Base-by-base conservation (phyloP, 2,797 vertebrate genomes). In the Pangasius krempfi region DNA sequence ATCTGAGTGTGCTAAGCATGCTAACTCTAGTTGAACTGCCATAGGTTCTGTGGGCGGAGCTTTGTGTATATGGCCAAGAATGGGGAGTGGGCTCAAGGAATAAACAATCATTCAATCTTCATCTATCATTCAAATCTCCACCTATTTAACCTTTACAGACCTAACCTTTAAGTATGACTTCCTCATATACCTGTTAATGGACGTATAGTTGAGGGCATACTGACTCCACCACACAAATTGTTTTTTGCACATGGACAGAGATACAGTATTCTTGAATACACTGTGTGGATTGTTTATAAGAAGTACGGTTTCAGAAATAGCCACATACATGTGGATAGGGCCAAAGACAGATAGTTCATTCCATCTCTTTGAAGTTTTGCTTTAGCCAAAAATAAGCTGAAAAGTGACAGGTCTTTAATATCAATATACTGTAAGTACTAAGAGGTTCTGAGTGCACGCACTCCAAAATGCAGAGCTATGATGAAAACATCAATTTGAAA, bases 401-500 rank as follows among this genome's bases (percentile, higher is more conserved):
- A 88, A 50, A 85, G 47, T 9, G 50, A 78, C 62, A 85, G 60
- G 83, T 86, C 50, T 60, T 85, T 80, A 16, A 72, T 73, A 80
- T 72, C n/a, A 81, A 14, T 68, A 62, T 50, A n/a, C 27, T 22
- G 1, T 68, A 30, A 44, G 44, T 68, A 52, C 44, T 20, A 84
- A 22, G 8, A 66, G 27, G 1, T 20, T 62, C 5, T 60, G 20
- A 40, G 30, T 37, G 20, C 16, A 0, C 44, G 16, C n/a, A 1
- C 10, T 64, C 13, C 27, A 50, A 82, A 82, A 83, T 0, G 6
- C 62, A 47, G 37, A 70, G 58, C 60, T 52, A 73, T 87, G 72
- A 89, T 85, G 72, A 89, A 87, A 62, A 30, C 47, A 76, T 70
- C 18, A 12, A 58, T 78, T 64, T 70, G n/a, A 87, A 86, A 86